Conservation (phyloP, 2,113 vertebrate genomes). For the Notiomystis cincta region DNA sequence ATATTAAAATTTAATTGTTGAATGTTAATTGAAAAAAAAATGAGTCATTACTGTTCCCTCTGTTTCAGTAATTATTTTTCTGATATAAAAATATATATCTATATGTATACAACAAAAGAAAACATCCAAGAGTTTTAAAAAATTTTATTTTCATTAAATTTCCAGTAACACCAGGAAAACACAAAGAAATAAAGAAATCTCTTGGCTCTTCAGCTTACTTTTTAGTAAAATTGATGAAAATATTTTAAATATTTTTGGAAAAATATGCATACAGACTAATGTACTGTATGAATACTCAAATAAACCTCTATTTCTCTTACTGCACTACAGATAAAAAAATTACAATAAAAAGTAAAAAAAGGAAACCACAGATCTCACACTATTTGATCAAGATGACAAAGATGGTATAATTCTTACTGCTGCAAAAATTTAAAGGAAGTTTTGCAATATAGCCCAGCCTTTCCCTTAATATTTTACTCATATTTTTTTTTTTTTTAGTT, state of each 20-base stretch:
- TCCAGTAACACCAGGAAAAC: background rate
- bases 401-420: background rate
- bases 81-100: conserved; percentile 59
- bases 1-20: conserved; percentile 85
- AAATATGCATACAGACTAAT: background rate
- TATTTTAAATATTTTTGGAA: background rate
- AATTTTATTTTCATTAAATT: background rate
- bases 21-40: conserved; percentile 82
- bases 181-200: background rate
- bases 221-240: background rate
- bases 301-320: background rate
- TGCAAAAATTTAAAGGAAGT: background rate
- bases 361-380: background rate
- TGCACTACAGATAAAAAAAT: background rate
- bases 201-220: background rate
- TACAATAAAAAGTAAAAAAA: background rate
- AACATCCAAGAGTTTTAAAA: background rate
- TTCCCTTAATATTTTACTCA: background rate
- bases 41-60: conserved; percentile 65
- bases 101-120: conserved; percentile 12
- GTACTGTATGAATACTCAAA: background rate
- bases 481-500: background rate
- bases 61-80: conserved; percentile 76
- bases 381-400: background rate
- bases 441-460: background rate